These are phyloP conservation scores for Anneissia japonica DNA, from an alignment of 35 echinoderm and acorn worm species.

Conservation along the genomic window DNA sequence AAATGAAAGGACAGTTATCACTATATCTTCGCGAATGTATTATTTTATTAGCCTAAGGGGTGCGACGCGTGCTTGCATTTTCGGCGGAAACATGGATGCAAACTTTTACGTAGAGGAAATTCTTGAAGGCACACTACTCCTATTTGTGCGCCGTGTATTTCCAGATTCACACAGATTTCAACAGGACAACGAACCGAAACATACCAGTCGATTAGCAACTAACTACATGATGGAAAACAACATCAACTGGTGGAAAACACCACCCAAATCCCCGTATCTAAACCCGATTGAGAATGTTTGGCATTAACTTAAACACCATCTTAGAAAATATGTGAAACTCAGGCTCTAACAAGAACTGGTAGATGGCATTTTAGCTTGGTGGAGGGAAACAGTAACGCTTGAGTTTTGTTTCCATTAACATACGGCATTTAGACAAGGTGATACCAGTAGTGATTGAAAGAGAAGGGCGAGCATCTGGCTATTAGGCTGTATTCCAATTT, in stretches of 20 bases:
- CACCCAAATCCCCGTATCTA: conserved; percentile 22
- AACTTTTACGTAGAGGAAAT: not conserved
- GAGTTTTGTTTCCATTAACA: no score
- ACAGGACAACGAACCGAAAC: conserved; percentile 55
- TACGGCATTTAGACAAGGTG: no score
- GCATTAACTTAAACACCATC: conserved; percentile 33
- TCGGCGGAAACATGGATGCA: conserved; percentile 30
- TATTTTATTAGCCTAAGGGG: no score
- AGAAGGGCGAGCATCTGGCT: no score
- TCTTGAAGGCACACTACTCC: not conserved
- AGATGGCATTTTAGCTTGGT: no score
- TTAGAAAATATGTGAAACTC: conserved; percentile 23
- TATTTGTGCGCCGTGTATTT: not conserved
- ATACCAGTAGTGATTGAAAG: no score
- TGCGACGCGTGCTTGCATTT: conserved; percentile 5
- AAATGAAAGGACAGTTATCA: no score
- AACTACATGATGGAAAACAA: conserved; percentile 15
- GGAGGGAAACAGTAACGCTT: no score
- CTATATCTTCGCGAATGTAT: no score
- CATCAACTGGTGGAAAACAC: conserved; percentile 28
- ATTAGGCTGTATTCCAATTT: no score
- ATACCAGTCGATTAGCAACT: conserved; percentile 19
- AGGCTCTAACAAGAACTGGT: no score
- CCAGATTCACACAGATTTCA: not conserved
- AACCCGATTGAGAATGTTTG: conserved; percentile 31